phyloP scores from a whole-genome alignment of 2,888 invertebrate genomes.

The Aleiodes alternator region DNA sequence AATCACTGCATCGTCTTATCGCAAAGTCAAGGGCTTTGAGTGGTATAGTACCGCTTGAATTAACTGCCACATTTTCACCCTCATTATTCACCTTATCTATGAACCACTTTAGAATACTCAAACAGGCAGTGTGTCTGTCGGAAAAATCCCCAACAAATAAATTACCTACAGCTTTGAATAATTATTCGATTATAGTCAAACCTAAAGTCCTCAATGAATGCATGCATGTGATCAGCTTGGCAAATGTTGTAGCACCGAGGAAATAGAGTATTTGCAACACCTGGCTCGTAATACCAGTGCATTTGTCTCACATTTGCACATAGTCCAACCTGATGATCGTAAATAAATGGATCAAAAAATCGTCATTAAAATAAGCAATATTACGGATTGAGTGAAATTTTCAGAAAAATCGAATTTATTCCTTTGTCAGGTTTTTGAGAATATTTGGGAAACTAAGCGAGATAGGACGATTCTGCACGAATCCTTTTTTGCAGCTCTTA shows the following conservation, averaged over 20 bases:
- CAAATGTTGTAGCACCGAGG: constrained; percentile 92
- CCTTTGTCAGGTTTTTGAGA: too few relatives aligned
- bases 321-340: constrained; percentile 78
- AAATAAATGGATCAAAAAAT: neutral
- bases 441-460: too few relatives aligned
- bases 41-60: constrained; percentile 83
- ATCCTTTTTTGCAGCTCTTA: too few relatives aligned
- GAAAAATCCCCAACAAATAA: neutral
- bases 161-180: constrained; percentile 1
- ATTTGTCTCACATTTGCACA: constrained; percentile 87
- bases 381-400: too few relatives aligned
- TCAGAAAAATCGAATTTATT: too few relatives aligned
- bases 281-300: constrained; percentile 91
- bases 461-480: too few relatives aligned
- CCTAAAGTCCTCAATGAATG: constrained; percentile 92
- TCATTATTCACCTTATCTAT: constrained; percentile 78
- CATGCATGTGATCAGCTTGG: constrained; percentile 87
- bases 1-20: constrained; percentile 86
- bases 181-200: constrained; percentile 48
- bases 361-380: too few relatives aligned
- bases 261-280: constrained; percentile 87
- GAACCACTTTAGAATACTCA: constrained; percentile 88
- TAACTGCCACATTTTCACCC: constrained; percentile 79
- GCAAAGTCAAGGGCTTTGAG: constrained; percentile 88
- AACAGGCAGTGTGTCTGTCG: constrained; percentile 86